These are phyloP conservation scores for Pteropus alecto DNA, from an alignment of 2,113 vertebrate species.

Conservation along the genomic window DNA sequence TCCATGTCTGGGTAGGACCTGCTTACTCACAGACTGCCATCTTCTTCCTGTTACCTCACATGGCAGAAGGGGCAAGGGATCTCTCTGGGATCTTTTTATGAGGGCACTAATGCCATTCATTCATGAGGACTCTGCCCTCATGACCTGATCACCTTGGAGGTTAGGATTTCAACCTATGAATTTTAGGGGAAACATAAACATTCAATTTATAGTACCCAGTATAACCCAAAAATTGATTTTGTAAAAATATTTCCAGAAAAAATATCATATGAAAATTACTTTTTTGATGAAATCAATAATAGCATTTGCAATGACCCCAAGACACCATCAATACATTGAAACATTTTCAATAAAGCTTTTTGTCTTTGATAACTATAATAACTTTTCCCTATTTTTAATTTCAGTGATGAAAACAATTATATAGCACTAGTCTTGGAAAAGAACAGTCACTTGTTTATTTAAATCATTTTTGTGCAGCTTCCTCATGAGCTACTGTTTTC, in stretches of 20 bases:
- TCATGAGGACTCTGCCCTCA: background rate
- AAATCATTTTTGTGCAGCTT: background rate
- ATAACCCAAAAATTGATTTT: background rate
- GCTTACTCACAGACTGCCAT: background rate
- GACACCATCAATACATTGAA: background rate
- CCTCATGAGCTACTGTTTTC: background rate
- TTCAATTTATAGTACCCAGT: background rate
- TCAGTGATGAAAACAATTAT: constrained; percentile 15
- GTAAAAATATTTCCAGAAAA: constrained; percentile 38
- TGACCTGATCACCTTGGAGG: background rate
- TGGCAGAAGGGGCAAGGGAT: background rate
- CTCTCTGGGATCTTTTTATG: background rate
- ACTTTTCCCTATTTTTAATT: constrained; percentile 32
- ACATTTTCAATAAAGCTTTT: background rate
- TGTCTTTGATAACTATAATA: background rate
- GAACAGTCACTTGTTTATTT: constrained; percentile 11
- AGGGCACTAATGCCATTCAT: background rate
- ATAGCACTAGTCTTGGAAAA: background rate
- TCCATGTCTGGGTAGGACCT: background rate
- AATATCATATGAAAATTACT: constrained; percentile 19
- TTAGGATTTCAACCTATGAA: background rate
- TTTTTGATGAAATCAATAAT: constrained; percentile 26
- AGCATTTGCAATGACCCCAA: background rate
- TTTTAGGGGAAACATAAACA: background rate
- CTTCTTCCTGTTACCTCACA: background rate